Percentiles rank a stretch among this genome's conserved stretches.
phyloP scores from a whole-genome alignment of 2,888 invertebrate genomes.

The Noctua janthina region DNA sequence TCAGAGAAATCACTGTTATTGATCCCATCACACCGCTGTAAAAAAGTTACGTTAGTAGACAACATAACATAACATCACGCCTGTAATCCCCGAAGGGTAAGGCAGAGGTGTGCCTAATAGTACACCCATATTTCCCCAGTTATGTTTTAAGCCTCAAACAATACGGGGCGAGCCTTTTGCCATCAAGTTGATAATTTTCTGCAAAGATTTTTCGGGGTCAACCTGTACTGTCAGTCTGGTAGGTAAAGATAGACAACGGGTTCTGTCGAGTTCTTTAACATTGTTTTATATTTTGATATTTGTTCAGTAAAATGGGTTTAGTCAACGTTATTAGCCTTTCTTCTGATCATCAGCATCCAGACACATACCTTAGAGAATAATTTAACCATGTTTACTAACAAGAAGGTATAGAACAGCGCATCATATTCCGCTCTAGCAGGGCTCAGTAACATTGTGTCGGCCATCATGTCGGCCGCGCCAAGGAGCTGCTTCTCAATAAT shows the following conservation, averaged over 20 bases:
- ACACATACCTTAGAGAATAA: background rate
- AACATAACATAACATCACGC: background rate
- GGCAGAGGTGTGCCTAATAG: no score
- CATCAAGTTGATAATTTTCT: background rate
- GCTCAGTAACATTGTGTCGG: slow-evolving; percentile 73
- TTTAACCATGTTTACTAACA: slow-evolving; percentile 74
- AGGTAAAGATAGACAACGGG: background rate
- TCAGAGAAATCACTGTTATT: slow-evolving; percentile 66
- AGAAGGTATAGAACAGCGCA: slow-evolving; percentile 77
- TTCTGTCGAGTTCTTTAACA: background rate
- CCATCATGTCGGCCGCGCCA: slow-evolving; percentile 79
- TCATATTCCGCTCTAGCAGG: slow-evolving; percentile 76
- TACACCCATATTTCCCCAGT: no score
- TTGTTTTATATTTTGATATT: background rate
- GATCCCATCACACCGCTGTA: slow-evolving; percentile 72
- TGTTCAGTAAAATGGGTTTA: background rate
- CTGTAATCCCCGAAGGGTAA: no score
- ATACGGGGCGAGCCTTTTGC: no score
- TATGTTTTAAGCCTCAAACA: no score
- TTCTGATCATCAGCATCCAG: background rate
- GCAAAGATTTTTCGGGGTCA: background rate
- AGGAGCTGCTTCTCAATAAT: slow-evolving; percentile 75
- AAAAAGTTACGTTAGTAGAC: slow-evolving; percentile 32
- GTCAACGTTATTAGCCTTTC: background rate
- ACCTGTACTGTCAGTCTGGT: background rate